A percentile compares a stretch with the other conserved stretches of the same genome.
Conservation (phyloP, 2,797 vertebrate genomes). For the Borostomias antarcticus region DNA sequence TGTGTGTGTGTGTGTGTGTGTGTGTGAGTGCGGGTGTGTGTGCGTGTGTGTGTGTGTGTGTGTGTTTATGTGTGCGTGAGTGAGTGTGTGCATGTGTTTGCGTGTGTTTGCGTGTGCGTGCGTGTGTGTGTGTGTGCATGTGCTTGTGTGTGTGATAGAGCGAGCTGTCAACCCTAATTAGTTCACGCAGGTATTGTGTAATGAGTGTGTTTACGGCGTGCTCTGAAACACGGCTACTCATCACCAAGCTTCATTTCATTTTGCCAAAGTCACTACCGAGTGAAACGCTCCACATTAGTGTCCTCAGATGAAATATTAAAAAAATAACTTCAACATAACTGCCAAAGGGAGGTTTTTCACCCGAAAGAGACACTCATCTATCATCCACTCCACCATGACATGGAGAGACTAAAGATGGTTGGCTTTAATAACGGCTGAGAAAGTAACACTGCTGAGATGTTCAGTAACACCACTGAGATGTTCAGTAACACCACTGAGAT, state of each 20-base stretch:
- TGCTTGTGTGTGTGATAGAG: neutral
- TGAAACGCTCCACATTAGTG: conserved; percentile 41
- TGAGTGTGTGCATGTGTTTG: too few species aligned
- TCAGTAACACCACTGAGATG: conserved; percentile 29
- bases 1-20: conserved; percentile 13
- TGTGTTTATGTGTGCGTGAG: conserved; percentile 15
- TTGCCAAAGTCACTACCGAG: conserved; percentile 48
- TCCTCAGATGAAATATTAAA: conserved; percentile 36
- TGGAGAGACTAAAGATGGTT: conserved; percentile 9
- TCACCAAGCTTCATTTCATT: conserved; percentile 44
- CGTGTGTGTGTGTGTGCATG: neutral
- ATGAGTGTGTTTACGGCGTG: conserved; percentile 18
- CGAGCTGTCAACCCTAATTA: conserved; percentile 1
- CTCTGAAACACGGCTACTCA: conserved; percentile 38
- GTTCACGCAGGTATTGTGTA: conserved; percentile 10
- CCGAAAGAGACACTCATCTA: too few species aligned
- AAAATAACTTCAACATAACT: conserved; percentile 46
- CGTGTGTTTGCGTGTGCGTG: too few species aligned
- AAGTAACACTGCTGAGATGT: conserved; percentile 35
- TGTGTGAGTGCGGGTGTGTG: neutral
- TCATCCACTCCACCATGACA: too few species aligned
- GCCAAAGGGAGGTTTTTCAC: too few species aligned
- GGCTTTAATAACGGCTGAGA: conserved; percentile 38
- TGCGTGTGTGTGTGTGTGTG: conserved; percentile 30
- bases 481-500: too few species aligned